A percentile compares a stretch with the other conserved stretches of the same genome.
Evolutionary conservation across 2,797 vertebrate species (phyloP).

Genomic region (Siniperca undulata): DNA sequence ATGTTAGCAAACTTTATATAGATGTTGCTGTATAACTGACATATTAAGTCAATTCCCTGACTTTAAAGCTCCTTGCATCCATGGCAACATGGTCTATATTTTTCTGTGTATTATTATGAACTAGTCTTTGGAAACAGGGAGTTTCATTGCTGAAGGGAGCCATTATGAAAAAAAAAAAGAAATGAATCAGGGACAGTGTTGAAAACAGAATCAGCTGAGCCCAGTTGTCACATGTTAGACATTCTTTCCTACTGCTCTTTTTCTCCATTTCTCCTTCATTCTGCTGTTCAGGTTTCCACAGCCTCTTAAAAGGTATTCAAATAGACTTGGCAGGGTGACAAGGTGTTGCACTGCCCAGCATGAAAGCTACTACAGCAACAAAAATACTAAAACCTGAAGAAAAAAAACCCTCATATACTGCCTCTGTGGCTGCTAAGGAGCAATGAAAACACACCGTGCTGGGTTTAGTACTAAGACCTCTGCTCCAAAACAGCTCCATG

Average conservation of each 20-base stretch:
- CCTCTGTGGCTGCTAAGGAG: background rate
- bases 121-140: background rate
- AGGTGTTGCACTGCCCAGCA: slow-evolving; percentile 18
- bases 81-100: background rate
- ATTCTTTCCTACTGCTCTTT: slow-evolving; percentile 59
- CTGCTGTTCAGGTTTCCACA: slow-evolving; percentile 35
- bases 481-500: background rate
- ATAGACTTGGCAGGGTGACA: slow-evolving; percentile 33
- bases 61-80: background rate
- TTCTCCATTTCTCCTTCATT: slow-evolving; percentile 19
- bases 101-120: slow-evolving; percentile 1
- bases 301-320: slow-evolving; percentile 33
- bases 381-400: slow-evolving; percentile 9
- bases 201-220: slow-evolving; percentile 53
- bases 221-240: slow-evolving; percentile 52
- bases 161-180: slow-evolving; percentile 5
- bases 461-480: background rate
- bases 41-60: background rate
- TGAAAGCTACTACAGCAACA: slow-evolving; percentile 6
- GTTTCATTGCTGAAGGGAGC: slow-evolving; percentile 18
- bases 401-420: background rate
- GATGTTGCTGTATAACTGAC: background rate
- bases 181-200: slow-evolving; percentile 10
- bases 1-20: background rate
- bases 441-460: slow-evolving; percentile 8